Evolutionary conservation across 2,113 vertebrate genomes (phyloP).

Genomic region (Orthonyx spaldingii): DNA sequence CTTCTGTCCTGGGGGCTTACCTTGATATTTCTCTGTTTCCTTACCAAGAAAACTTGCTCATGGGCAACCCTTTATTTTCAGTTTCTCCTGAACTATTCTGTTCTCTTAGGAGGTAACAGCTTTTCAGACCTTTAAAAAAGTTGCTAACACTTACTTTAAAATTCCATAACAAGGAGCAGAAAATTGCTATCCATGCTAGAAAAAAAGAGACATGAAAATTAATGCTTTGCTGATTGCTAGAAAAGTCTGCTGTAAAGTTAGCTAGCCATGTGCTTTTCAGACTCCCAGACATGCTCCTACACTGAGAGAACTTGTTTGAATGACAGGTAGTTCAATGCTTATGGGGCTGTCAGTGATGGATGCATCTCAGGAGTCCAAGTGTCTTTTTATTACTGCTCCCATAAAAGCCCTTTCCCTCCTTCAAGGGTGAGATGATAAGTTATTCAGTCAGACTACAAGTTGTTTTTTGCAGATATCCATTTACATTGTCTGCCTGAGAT

Average conservation of each 20-base stretch:
- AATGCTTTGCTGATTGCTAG: not conserved
- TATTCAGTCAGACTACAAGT: not conserved
- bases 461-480: not conserved
- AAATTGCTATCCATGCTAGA: not conserved
- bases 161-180: not conserved
- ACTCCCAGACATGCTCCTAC: not conserved
- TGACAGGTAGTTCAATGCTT: not conserved
- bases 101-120: not conserved
- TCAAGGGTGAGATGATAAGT: not conserved
- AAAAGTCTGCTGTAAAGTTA: not conserved
- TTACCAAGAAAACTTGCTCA: not conserved
- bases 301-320: not conserved
- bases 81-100: not conserved
- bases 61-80: not conserved
- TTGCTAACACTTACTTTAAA: too few species aligned
- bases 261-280: not conserved
- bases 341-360: not conserved
- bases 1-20: not conserved
- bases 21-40: not conserved
- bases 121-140: not conserved
- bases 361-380: not conserved
- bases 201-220: not conserved
- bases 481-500: not conserved
- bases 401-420: not conserved
- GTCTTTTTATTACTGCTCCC: not conserved